Percentiles rank a stretch among this genome's conserved stretches.
These are phyloP conservation scores for Eurystomus glaucurus DNA, from an alignment of 2,797 vertebrate species.

Conservation along the genomic window DNA sequence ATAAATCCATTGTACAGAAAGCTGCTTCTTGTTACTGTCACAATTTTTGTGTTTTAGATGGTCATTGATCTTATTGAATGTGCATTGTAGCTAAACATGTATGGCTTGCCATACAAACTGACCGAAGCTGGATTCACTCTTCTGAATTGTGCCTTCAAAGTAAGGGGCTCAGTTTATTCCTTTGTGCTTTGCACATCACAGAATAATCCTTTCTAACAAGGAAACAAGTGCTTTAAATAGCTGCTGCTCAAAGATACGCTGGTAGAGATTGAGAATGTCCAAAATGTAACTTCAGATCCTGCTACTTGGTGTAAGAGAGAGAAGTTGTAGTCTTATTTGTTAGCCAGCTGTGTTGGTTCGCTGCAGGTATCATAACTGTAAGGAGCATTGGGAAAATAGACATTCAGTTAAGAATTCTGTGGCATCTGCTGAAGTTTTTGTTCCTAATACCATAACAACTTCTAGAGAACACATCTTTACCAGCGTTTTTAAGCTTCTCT, in stretches of 20 bases:
- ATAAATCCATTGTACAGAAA: conserved; percentile 29
- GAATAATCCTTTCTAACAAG: conserved; percentile 42
- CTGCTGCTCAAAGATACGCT: neutral
- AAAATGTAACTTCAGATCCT: neutral
- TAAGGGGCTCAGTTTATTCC: conserved; percentile 65
- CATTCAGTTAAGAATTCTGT: neutral
- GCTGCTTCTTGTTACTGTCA: conserved; percentile 55
- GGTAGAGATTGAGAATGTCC: neutral
- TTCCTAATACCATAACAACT: neutral
- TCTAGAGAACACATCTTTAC: neutral
- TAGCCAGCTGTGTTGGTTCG: neutral
- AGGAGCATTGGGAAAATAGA: neutral
- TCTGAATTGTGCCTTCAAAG: conserved; percentile 69
- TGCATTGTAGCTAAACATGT: conserved; percentile 71
- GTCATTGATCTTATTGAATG: conserved; percentile 68
- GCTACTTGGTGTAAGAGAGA: neutral
- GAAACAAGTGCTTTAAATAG: conserved; percentile 31
- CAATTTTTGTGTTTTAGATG: conserved; percentile 70
- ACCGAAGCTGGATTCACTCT: conserved; percentile 58
- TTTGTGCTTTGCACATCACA: conserved; percentile 62
- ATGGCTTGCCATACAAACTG: conserved; percentile 73
- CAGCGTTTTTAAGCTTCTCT: neutral
- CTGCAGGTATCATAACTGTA: neutral
- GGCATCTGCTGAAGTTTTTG: neutral
- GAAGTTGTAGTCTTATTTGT: neutral